Evolutionary conservation across 2,888 invertebrate genomes (phyloP).

Genomic region (Lycocerus yunnanus): DNA sequence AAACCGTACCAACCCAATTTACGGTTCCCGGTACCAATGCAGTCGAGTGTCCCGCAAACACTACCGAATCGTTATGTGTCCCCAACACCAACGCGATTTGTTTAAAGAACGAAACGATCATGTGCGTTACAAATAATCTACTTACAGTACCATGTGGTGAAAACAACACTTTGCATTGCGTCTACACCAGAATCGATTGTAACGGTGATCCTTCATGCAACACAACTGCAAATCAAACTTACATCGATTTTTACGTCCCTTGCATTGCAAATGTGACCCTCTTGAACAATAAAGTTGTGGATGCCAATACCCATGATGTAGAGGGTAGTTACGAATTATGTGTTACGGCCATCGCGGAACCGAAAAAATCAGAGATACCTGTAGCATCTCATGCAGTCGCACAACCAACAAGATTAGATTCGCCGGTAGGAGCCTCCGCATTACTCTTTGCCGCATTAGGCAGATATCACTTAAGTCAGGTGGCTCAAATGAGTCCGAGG

Average conservation of each 20-base stretch:
- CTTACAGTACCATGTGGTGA: background rate
- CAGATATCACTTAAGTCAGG: background rate
- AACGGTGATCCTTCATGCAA: constrained; percentile 23
- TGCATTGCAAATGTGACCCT: constrained; percentile 45
- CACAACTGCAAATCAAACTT: constrained; percentile 36
- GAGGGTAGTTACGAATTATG: constrained; percentile 9
- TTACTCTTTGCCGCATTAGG: background rate
- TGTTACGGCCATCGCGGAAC: constrained; percentile 25
- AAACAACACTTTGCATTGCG: constrained; percentile 3
- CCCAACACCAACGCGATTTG: constrained; percentile 16
- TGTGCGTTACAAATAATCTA: constrained; percentile 6
- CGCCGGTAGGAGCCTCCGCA: background rate
- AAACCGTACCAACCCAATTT: background rate
- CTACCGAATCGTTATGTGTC: background rate
- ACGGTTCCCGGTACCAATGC: background rate
- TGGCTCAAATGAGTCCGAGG: background rate
- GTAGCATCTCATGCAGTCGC: background rate
- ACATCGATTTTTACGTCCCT: constrained; percentile 43
- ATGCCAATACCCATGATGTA: background rate
- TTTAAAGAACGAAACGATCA: constrained; percentile 14
- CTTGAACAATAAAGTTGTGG: background rate
- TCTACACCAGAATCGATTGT: constrained; percentile 21
- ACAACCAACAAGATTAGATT: background rate
- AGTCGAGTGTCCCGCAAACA: constrained; percentile 3
- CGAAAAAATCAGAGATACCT: background rate